phyloP scores from a whole-genome alignment of 2,113 vertebrate species.

The Puffinus mauretanicus region DNA sequence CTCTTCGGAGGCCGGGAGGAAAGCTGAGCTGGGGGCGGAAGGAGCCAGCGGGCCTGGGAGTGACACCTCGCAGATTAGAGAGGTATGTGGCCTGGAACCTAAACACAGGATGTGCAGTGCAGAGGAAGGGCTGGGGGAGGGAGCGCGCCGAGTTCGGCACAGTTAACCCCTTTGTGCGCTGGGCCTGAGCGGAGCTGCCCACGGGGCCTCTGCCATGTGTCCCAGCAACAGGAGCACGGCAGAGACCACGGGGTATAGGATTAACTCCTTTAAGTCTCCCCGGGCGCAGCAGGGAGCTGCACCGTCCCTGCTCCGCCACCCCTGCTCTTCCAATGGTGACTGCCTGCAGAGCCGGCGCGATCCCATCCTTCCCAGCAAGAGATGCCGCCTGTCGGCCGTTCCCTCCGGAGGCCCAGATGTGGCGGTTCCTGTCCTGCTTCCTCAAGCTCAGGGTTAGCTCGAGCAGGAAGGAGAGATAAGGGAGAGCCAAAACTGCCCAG shows the following conservation, averaged over 20 bases:
- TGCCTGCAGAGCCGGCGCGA: background rate
- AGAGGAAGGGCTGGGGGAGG: constrained; percentile 68
- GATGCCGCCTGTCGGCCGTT: background rate
- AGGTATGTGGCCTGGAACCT: constrained; percentile 78
- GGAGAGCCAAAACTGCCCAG: constrained; percentile 24
- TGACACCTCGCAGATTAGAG: constrained; percentile 75
- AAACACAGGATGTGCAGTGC: constrained; percentile 77
- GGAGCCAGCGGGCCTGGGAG: constrained; percentile 60
- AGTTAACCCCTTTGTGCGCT: constrained; percentile 68
- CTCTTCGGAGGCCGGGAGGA: constrained; percentile 1
- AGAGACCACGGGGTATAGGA: background rate
- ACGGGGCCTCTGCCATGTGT: background rate
- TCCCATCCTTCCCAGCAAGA: background rate
- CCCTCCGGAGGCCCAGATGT: background rate
- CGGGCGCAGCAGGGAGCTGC: background rate
- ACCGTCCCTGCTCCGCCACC: background rate
- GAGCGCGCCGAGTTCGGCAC: background rate
- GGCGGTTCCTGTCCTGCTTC: constrained; percentile 31
- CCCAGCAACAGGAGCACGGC: background rate
- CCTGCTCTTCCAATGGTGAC: accelerated
- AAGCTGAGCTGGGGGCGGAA: constrained; percentile 63
- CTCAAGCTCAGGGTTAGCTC: background rate
- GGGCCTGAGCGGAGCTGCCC: background rate
- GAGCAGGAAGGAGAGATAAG: constrained; percentile 53
- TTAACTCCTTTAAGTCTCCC: background rate